Evolutionary conservation across 2,888 invertebrate genomes (phyloP), one percentile per base, ranked within the genome.

Genomic region (Tolmerus cingulatus): DNA sequence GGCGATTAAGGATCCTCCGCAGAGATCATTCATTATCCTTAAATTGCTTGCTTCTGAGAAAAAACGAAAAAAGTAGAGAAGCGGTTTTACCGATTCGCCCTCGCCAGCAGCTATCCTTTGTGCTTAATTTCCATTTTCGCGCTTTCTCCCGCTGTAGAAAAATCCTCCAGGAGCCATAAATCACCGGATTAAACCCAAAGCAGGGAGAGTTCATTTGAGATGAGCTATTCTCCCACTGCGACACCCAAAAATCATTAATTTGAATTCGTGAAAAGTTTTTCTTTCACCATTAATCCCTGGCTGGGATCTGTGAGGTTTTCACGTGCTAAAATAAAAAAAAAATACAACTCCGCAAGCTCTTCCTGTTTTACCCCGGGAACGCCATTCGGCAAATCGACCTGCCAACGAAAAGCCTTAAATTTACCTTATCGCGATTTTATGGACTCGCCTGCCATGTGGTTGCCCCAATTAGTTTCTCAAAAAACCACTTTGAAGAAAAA

Each of bases 211-310:
- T 74, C 84, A 84, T 86, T 87, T 43, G 81, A 86, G 79, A 86
- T 87, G 86, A 87, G 77, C 78, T 66, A 87, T 81, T 79, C 82
- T 57, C 74, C 86, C 86, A 37, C 74, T 86, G 84, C 74, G 87
- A 88, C 88, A 88, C 84, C 74, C 55, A 55, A 86, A 87, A 87
- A 87, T 87, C 88, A 88, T 88, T 88, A 88, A 88, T 86, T 88
- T 88, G 87, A 88, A 88, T 88, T 74, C 84, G 37, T 84, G 84
- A 51, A 84, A 84, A 84, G 66, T 84, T 84, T 84, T 84, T 84
- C 84, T 66, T 66, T 84, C 74, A 2, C 84, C 37, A 57, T 84
- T 84, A 81, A 81, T 81, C 81, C 81, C 81, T 55, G 81, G 40
- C 30, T 55, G 30, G 51, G 81, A 81, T 51, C 81, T 81, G 55